A percentile compares a stretch with the other conserved stretches of the same genome.
Evolutionary conservation across 2,113 vertebrate species (phyloP).

Genomic region (Mus spicilegus): DNA sequence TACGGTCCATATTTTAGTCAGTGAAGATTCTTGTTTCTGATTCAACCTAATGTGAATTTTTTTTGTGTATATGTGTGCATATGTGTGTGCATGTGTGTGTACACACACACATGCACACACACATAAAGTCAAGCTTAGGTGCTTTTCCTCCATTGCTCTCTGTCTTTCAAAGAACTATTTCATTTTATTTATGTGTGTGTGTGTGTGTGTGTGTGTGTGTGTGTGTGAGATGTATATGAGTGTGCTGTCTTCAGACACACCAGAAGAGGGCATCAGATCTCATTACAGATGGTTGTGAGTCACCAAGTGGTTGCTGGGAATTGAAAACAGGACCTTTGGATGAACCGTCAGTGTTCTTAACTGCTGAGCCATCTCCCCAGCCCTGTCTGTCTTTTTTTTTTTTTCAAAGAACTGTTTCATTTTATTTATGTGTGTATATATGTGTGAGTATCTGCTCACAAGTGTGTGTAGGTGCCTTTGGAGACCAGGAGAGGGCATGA

Average conservation of each 20-base stretch:
- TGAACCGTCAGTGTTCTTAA: too few species aligned
- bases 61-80: neutral
- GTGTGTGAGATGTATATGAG: neutral
- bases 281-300: too few species aligned
- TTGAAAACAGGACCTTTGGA: too few species aligned
- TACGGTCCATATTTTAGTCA: neutral
- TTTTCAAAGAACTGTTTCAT: neutral
- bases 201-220: neutral
- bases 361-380: too few species aligned
- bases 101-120: neutral
- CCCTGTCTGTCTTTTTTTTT: neutral
- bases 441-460: too few species aligned
- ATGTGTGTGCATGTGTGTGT: too few species aligned
- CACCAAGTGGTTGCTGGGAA: too few species aligned
- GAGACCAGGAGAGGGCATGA: neutral
- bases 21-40: neutral
- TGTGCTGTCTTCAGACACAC: too few species aligned
- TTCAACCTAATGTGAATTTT: neutral
- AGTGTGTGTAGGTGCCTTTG: neutral
- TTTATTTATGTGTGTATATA: neutral
- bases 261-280: too few species aligned
- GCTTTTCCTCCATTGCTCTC: neutral
- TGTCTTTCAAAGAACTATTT: neutral
- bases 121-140: neutral
- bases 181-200: neutral